Base-by-base conservation (phyloP, 1,140 invertebrate genomes). In the Calycopis cecrops region DNA sequence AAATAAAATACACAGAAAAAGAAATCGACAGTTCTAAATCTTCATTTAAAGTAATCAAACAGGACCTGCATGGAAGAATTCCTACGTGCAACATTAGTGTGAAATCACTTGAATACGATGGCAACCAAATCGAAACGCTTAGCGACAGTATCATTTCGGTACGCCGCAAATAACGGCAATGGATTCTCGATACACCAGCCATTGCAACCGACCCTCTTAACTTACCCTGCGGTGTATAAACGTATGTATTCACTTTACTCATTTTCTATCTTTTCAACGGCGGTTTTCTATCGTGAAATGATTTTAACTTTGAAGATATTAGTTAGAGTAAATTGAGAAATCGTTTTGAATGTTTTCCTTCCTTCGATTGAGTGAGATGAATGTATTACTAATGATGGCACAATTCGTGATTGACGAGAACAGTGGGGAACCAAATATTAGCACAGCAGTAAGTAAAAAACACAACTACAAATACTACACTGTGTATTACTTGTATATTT, bases 161-260 rank as follows among this genome's bases (percentile, higher is more conserved):
- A 67, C 62, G 63, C 75, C 76, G 68, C 74, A 83, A 80, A 78
- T 81, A 75, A 80, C 76, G 59, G 52, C 59, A 77, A 80, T 79
- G 69, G 71, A 67, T 79, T 80, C 74, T 76, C 76, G 71, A 84
- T 79, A 78, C 69, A 84, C 70, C n/a, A n/a, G n/a, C 62, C 68
- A 72, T 72, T 73, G 63, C 63, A 60, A 58, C 28, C 55, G 63
- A 28, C 52, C 61, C 66, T 64, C 71, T 76, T 75, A 71, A 76
- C 56, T 73, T 68, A 72, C 59, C 63, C 71, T 58, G 65, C 65
- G 67, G 62, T 62, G 34, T 40, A 49, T 40, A 60, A 60, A 52
- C 64, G 69, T 67, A 70, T 65, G 63, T 54, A 69, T 57, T 61
- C 54, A 34, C 62, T 40, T 12, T 58, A 50, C 21, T 48, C 34